These are phyloP conservation scores for Sarotherodon lohbergeri DNA, from an alignment of 2,113 vertebrate species.

Conservation along the genomic window DNA sequence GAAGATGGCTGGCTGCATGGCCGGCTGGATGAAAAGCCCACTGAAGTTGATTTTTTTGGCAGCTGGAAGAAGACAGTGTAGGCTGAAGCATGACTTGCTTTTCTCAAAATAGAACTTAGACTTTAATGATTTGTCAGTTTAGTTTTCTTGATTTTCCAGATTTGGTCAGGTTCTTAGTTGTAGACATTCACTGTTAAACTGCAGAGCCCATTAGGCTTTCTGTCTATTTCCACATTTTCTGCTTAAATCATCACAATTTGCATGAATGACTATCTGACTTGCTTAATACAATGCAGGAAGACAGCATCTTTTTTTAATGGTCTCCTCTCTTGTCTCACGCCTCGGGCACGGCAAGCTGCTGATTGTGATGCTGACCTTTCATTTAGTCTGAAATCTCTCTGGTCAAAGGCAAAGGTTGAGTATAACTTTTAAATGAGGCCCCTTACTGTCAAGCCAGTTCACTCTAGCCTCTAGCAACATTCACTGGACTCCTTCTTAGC, in stretches of 20 bases:
- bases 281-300: background rate
- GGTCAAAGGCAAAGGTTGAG: background rate
- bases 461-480: background rate
- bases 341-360: background rate
- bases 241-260: background rate
- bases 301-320: background rate
- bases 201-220: background rate
- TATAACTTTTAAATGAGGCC: background rate
- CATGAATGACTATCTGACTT: background rate
- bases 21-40: background rate
- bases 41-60: background rate
- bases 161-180: background rate
- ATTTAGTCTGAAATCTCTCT: background rate
- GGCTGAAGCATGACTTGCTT: background rate
- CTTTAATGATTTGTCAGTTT: background rate
- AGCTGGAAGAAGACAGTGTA: background rate
- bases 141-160: background rate
- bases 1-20: background rate
- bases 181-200: background rate
- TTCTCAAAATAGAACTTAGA: background rate
- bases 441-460: background rate
- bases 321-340: background rate
- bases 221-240: background rate
- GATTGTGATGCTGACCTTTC: conserved; percentile 46
- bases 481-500: background rate